These are phyloP conservation scores for Drosophila emarginata DNA, from an alignment of 2,888 invertebrate genomes.

Conservation along the genomic window DNA sequence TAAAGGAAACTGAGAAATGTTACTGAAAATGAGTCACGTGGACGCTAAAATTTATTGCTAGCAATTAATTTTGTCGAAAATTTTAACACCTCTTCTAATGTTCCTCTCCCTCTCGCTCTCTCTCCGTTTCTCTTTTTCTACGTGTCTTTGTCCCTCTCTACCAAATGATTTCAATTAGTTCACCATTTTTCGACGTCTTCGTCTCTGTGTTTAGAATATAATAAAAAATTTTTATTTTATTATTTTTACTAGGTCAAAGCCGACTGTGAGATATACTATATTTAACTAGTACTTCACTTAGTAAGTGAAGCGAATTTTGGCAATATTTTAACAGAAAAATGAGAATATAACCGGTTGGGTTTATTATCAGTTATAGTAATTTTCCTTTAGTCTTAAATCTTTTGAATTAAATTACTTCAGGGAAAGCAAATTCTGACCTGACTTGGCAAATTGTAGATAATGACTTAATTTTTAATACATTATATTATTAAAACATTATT, in stretches of 20 bases:
- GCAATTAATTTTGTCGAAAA: slow-evolving; percentile 66
- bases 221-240: background rate
- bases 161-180: slow-evolving; percentile 67
- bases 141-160: background rate
- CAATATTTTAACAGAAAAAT: too few relatives aligned
- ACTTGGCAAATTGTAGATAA: too few relatives aligned
- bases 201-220: background rate
- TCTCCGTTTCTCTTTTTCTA: background rate
- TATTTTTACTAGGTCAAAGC: background rate
- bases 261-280: background rate
- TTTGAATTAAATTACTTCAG: too few relatives aligned
- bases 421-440: too few relatives aligned
- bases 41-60: slow-evolving; percentile 60
- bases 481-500: too few relatives aligned
- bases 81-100: slow-evolving; percentile 43
- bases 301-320: too few relatives aligned
- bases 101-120: slow-evolving; percentile 3
- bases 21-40: slow-evolving; percentile 42
- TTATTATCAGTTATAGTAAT: too few relatives aligned
- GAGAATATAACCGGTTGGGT: too few relatives aligned
- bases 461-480: too few relatives aligned
- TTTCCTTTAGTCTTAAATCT: too few relatives aligned
- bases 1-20: slow-evolving; percentile 28
- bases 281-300: background rate
- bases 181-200: slow-evolving; percentile 32